Base-by-base conservation (phyloP, 2,888 invertebrate species). In the Yponomeuta malinellus region DNA sequence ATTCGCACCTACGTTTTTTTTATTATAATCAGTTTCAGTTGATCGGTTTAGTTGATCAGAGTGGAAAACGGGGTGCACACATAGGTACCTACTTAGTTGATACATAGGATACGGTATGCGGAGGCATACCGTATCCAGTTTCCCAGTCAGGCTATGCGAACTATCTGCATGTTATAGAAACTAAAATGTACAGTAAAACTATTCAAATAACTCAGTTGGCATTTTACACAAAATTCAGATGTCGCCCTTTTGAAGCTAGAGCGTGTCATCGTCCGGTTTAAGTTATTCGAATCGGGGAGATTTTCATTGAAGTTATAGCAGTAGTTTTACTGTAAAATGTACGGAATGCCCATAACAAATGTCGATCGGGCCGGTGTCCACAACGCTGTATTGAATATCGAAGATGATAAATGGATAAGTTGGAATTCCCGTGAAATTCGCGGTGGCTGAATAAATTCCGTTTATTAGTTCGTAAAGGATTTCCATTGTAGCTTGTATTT, bases 321-420 rank as follows among this genome's bases (percentile, higher is more conserved):
- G 43, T 43, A 43, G 43, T 43, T 43, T 43, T 43, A 43, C 43
- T 43, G 43, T 85, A 87, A 88, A 84, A 88, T 85, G 80, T 81
- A 80, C 78, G 88, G 85, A 81, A 89, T 88, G 78, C 79, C 74
- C 77, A 79, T 83, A 84, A 83, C 81, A 83, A 81, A 79, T 74
- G 79, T 76, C 78, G 77, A 78, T 78, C 80, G 79, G 23, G 80
- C 83, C 85, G 87, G 89, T 48, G 29, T 48, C 48, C 15, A 31
- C 37, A 31, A 88, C 88, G 83, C 87, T 89, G 90, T 90, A 89
- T 91, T 90, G 90, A 89, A 90, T 89, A 87, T 87, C 88, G 86
- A 83, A 84, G 85, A 89, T 90, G 89, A 91, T 90, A 89, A 88
- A 91, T 90, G 85, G 84, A 79, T 70, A 15, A 43, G 43, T 29